Base-by-base conservation (phyloP, 2,888 invertebrate genomes). In the Tachina grossa region DNA sequence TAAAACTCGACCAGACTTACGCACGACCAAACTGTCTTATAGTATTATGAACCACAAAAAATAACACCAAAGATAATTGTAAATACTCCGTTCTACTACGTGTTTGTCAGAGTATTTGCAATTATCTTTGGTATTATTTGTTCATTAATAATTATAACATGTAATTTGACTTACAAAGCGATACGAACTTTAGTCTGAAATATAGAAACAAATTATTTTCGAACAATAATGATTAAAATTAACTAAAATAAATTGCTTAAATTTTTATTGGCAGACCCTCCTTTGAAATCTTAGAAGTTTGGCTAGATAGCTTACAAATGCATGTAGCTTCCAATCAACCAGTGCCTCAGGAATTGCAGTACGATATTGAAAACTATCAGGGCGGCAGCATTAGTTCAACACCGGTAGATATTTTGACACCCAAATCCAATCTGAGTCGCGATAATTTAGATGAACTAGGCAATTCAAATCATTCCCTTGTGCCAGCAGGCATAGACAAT, bases 271-370 rank as follows among this genome's bases (percentile, higher is more conserved):
- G 19, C 80, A 97, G 97, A 89, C 98, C 98, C 0, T 96, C 97
- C 0, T 98, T 98, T 93, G 97, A 98, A 90, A 95, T 97, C 49
- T 95, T 97, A 91, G 96, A 97, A 93, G 95, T 96, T n/a, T 98
- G 98, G 98, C 93, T 98, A 74, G 96, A 97, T 91, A 95, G 95
- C 45, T 92, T 97, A 66, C 95, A 95, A 39, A 95, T 95, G 94
- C 96, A 96, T 89, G 92, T 96, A 80, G 94, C 95, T 0, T 94
- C 94, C 14, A 94, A 95, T 1, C 94, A 94, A 83, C 93, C 95
- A 0, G 90, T 95, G 72, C 96, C 96, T 1, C 92, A 94, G 9
- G 95, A 96, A 88, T 93, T 97, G 53, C 94, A 96, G 16, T 95
- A 95, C 69, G 97, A 97, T 91, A 96, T 97, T 85, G 94, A 94